Evolutionary conservation across 2,113 vertebrate species (phyloP), one percentile per base, ranked within the genome.

Genomic region (Nematolebias whitei): DNA sequence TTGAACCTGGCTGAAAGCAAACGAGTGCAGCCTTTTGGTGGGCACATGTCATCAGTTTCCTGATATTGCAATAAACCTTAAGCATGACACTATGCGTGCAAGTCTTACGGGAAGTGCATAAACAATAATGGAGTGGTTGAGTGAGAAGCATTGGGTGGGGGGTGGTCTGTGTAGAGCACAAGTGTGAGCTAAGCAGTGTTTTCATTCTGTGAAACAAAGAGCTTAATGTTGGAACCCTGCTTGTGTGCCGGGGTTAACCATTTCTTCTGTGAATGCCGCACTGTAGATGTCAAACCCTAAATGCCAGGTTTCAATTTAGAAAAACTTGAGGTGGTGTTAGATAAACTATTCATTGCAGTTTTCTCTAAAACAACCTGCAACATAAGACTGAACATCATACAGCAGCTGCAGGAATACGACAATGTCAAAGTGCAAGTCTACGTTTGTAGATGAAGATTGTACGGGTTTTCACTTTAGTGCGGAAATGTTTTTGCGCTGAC

Each of bases 81-180:
- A 71, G 61, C 78, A 64, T 74, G 63, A 74, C 74, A 72, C 64
- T 60, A 56, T 53, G 63, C 52, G 20, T 55, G 60, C 58, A 57
- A 47, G 74, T 62, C 91, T 35, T 89, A 90, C 89, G 61, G 88
- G 91, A 91, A 92, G 69, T 84, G 82, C 80, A 80, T 80, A 73
- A 85, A 82, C 43, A 78, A 57, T 76, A 56, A 73, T 39, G 71
- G 63, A 53, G 62, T 56, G 58, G 64, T 68, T 84, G 81, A 76
- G 78, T 77, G 59, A 71, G 54, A n/a, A 39, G 32, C 53, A 35
- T 53, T 13, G 23, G 45, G 24, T 11, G 26, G 8, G 0, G 54
- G 67, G 39, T 47, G 55, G 40, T 59, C 63, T 47, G 39, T 48
- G 62, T n/a, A 32, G 12, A 55, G 23, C 49, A 80, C 10, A 1